phyloP scores from a whole-genome alignment of 2,113 vertebrate species.

The Trichomycterus rosablanca region DNA sequence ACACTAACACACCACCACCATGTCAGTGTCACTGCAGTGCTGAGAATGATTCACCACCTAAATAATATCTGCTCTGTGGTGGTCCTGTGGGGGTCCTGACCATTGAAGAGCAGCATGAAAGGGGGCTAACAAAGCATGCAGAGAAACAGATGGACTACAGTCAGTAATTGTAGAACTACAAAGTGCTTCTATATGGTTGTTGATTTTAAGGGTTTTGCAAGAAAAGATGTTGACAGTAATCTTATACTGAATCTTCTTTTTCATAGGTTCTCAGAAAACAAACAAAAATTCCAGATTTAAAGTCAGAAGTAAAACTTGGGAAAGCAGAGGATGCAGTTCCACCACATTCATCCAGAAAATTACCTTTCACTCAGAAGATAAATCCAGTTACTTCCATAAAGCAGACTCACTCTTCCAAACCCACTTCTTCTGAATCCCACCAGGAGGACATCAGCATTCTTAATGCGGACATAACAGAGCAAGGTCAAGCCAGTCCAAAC shows the following conservation, averaged over 20 bases:
- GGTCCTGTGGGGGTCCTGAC: too few species aligned
- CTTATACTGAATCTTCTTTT: constrained; percentile 37
- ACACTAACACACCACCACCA: too few species aligned
- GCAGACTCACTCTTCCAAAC: constrained; percentile 26
- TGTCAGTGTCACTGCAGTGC: too few species aligned
- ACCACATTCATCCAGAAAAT: constrained; percentile 34
- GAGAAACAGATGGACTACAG: too few species aligned
- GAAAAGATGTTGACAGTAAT: too few species aligned
- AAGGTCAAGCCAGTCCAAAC: constrained; percentile 20
- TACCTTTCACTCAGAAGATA: constrained; percentile 27
- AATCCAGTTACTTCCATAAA: constrained; percentile 16
- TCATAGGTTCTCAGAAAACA: constrained; percentile 63
- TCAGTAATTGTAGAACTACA: too few species aligned
- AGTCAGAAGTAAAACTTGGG: constrained; percentile 52
- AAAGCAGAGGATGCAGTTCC: constrained; percentile 38
- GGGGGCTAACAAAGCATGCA: too few species aligned
- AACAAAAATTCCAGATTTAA: constrained; percentile 59
- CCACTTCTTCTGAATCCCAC: constrained; percentile 25
- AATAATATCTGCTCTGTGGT: too few species aligned
- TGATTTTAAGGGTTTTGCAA: too few species aligned
- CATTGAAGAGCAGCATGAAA: too few species aligned
- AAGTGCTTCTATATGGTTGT: too few species aligned
- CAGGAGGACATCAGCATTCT: constrained; percentile 26
- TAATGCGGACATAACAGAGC: constrained; percentile 22
- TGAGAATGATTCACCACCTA: too few species aligned